Conservation (phyloP, 2,113 vertebrate species). For the Phylloscopus trochilus region DNA sequence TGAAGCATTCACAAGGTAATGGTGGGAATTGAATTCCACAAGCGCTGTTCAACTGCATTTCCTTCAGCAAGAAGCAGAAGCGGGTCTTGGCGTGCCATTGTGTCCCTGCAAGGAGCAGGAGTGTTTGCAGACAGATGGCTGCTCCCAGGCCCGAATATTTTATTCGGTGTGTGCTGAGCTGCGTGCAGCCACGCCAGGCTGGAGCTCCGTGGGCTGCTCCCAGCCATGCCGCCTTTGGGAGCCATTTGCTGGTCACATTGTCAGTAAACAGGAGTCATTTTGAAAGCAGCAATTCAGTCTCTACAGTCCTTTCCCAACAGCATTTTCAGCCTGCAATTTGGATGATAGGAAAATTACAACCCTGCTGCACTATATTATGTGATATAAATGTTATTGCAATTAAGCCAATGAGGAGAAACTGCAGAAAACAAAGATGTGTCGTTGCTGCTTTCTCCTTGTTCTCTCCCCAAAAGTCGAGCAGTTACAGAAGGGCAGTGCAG, state of each 20-base stretch:
- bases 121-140: neutral
- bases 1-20: neutral
- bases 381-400: constrained; percentile 82
- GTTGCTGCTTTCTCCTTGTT: neutral
- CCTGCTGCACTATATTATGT: constrained; percentile 73
- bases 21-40: neutral
- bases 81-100: rapidly evolving
- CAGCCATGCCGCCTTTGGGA: constrained; percentile 33
- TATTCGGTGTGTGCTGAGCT: neutral
- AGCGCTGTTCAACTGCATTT: neutral
- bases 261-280: constrained; percentile 70
- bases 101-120: neutral
- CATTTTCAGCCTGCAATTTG: constrained; percentile 84
- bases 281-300: constrained; percentile 80
- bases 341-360: constrained; percentile 86
- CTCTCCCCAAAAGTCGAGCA: neutral
- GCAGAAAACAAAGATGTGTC: constrained; percentile 36
- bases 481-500: neutral
- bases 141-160: constrained; percentile 7
- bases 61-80: neutral
- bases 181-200: neutral
- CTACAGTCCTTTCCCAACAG: constrained; percentile 70
- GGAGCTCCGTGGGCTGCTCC: neutral
- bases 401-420: constrained; percentile 70
- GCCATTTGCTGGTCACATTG: constrained; percentile 68